These are phyloP conservation scores for Agonum fuliginosum DNA, from an alignment of 2,888 invertebrate species.

Conservation along the genomic window DNA sequence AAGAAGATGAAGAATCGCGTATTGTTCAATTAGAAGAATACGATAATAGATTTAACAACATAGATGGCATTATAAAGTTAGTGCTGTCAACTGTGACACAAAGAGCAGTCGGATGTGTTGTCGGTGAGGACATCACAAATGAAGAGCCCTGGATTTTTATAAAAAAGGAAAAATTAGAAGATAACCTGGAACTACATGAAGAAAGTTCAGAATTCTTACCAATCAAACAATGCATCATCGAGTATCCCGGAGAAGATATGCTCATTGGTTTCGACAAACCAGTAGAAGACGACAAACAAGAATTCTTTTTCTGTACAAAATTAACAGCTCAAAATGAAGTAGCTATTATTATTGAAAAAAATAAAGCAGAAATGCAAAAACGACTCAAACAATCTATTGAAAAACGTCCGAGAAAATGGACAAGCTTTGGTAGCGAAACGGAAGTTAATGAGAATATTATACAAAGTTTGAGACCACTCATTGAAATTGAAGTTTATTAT, in stretches of 20 bases:
- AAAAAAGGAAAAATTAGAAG: slow-evolving; percentile 77
- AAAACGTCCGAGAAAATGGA: slow-evolving; percentile 60
- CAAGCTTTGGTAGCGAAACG: slow-evolving; percentile 77
- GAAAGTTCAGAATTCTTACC: slow-evolving; percentile 74
- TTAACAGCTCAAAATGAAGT: slow-evolving; percentile 75
- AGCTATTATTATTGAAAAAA: slow-evolving; percentile 74
- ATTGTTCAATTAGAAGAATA: neutral
- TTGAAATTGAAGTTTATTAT: slow-evolving; percentile 81
- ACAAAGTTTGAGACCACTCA: slow-evolving; percentile 76
- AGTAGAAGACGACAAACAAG: slow-evolving; percentile 71
- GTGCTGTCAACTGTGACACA: slow-evolving; percentile 77
- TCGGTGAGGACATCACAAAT: slow-evolving; percentile 82
- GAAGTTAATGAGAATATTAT: slow-evolving; percentile 76
- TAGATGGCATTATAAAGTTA: slow-evolving; percentile 76
- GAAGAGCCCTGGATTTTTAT: slow-evolving; percentile 85
- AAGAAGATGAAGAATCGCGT: slow-evolving; percentile 50
- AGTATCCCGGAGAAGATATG: slow-evolving; percentile 72
- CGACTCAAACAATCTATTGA: slow-evolving; percentile 47
- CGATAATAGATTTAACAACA: slow-evolving; percentile 71
- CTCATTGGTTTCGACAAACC: slow-evolving; percentile 82
- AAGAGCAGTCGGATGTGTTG: slow-evolving; percentile 77
- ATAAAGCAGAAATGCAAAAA: slow-evolving; percentile 74
- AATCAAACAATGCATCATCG: slow-evolving; percentile 69
- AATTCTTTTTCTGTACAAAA: slow-evolving; percentile 82
- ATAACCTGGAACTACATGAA: slow-evolving; percentile 77